Evolutionary conservation across 2,888 invertebrate genomes (phyloP), one percentile per base, ranked within the genome.

Genomic region (Sinopyrophorus schimmeli): DNA sequence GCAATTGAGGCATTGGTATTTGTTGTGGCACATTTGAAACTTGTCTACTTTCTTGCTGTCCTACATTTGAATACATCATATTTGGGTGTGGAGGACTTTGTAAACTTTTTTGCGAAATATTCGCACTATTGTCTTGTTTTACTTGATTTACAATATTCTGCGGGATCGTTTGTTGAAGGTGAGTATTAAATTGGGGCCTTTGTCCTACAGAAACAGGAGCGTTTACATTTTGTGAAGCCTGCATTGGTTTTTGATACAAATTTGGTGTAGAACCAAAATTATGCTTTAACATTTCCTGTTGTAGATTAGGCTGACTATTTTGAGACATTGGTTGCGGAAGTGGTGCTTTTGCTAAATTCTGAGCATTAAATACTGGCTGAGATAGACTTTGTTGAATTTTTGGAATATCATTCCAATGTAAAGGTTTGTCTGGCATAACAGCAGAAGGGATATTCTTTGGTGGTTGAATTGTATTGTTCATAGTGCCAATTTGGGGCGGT

Each of bases 211-310:
- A 20, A 20, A 5, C 4, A 20, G 20, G 20, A 5, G 6, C 6
- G 6, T 6, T 20, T 5, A 4, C 6, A 4, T 20, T n/a, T n/a
- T 24, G 24, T 24, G 24, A 24, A 24, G 10, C 7, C n/a, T 24
- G 24, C 24, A 24, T n/a, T 17, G 31, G 1, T 35, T 12, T 24
- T 16, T 50, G 51, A 10, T 37, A 39, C 17, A 52, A 27, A 42
- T 51, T 54, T 6, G 51, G 48, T 20, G 40, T 42, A 11, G 50
- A 44, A 17, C 54, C 47, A 27, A 32, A 51, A 30, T 14, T 46
- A 1, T 31, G 32, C 20, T 15, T 39, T 3, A 10, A 3, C 5
- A 26, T 17, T 7, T 3, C 12, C 32, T 17, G 32, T 7, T 31
- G 31, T 9, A n/a, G 21, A 5, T 3, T 21, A 21, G 7, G 5